Percentiles rank a stretch among this genome's conserved stretches.
phyloP scores from a whole-genome alignment of 2,797 vertebrate genomes.

The Avahi laniger region DNA sequence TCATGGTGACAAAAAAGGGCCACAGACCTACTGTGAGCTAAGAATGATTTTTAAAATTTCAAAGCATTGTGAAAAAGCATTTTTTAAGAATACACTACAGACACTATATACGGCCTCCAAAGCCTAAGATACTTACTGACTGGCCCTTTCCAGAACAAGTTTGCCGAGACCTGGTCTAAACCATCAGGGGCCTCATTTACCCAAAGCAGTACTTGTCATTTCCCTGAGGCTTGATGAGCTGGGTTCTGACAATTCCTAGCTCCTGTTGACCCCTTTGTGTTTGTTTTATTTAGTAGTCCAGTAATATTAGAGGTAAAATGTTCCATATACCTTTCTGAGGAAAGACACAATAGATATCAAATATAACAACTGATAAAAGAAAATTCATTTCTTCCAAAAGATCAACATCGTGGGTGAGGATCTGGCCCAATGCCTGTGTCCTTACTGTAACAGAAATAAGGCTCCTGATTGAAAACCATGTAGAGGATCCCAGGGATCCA shows the following conservation, averaged over 20 bases:
- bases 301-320: not conserved
- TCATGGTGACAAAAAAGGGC: not conserved
- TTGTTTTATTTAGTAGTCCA: not conserved
- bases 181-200: not conserved
- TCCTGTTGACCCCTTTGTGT: not conserved
- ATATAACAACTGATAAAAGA: not conserved
- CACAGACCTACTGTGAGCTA: not conserved
- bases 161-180: not conserved
- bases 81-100: not conserved
- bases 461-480: not conserved
- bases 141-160: not conserved
- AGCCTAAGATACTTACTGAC: not conserved
- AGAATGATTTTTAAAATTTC: not conserved
- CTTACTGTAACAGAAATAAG: not conserved
- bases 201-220: not conserved
- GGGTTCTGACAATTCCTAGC: not conserved
- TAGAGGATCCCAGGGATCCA: not conserved
- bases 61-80: not conserved
- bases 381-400: not conserved
- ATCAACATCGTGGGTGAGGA: not conserved
- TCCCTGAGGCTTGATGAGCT: not conserved
- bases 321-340: not conserved
- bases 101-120: not conserved
- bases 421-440: not conserved
- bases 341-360: not conserved